phyloP scores from a whole-genome alignment of 2,113 vertebrate genomes.

The Gnathonemus echidnorhynchus region DNA sequence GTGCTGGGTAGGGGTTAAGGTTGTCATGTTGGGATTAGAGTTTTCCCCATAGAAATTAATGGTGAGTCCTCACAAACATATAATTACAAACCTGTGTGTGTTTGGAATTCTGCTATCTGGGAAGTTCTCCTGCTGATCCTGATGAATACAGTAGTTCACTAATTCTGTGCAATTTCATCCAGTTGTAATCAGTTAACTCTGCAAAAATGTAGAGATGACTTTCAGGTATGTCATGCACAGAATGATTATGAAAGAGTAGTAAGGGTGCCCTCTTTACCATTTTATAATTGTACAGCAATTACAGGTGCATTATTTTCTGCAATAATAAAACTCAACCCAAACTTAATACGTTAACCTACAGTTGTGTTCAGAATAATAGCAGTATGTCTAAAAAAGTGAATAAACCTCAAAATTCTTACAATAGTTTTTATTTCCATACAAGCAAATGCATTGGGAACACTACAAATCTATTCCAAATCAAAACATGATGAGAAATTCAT shows the following conservation, averaged over 20 bases:
- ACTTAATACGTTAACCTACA: neutral
- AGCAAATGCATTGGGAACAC: too few relatives aligned
- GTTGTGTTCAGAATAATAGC: too few relatives aligned
- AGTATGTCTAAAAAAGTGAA: too few relatives aligned
- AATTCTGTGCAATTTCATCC: neutral
- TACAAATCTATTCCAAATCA: too few relatives aligned
- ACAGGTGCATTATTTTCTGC: neutral
- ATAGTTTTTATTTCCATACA: too few relatives aligned
- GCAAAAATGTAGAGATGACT: neutral
- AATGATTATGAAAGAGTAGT: neutral
- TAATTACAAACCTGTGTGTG: neutral
- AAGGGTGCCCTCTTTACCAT: neutral
- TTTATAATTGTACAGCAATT: neutral
- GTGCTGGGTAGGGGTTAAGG: too few relatives aligned
- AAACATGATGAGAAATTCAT: too few relatives aligned
- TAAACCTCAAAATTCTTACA: too few relatives aligned
- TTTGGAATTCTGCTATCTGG: neutral
- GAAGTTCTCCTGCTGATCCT: neutral
- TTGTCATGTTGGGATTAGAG: too few relatives aligned
- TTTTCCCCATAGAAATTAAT: too few relatives aligned
- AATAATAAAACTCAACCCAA: neutral
- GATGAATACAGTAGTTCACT: neutral
- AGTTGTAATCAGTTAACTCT: neutral
- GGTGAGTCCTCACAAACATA: too few relatives aligned
- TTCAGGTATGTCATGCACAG: neutral